Evolutionary conservation across 2,888 invertebrate genomes (phyloP).

Genomic region (Endotricha flammealis): DNA sequence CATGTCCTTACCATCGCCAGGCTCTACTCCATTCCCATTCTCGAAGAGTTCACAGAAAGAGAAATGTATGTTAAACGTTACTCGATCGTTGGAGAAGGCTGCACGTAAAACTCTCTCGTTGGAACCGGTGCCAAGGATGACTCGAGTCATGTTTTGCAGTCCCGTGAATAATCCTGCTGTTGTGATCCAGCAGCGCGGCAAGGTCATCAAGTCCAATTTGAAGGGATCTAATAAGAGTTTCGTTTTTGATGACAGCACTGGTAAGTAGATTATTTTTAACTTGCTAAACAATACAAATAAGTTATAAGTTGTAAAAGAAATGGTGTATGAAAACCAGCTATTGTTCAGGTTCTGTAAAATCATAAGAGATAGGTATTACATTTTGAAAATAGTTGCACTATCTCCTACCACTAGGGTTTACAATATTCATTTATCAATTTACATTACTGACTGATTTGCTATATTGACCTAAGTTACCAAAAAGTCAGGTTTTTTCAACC

Average conservation of each 20-base stretch:
- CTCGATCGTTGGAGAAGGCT: constrained; percentile 57
- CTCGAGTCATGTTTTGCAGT: constrained; percentile 69
- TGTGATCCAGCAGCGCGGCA: constrained; percentile 43
- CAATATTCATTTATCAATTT: too few relatives aligned
- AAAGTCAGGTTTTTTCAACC: too few relatives aligned
- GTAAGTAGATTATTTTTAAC: constrained; percentile 46
- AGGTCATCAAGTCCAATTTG: constrained; percentile 66
- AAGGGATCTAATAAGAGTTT: constrained; percentile 73
- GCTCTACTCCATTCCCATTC: constrained; percentile 53
- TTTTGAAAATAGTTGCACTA: too few relatives aligned
- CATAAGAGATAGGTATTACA: too few relatives aligned
- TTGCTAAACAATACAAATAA: too few relatives aligned
- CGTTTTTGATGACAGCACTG: constrained; percentile 53
- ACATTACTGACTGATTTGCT: too few relatives aligned
- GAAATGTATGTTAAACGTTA: constrained; percentile 47
- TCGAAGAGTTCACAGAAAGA: constrained; percentile 37
- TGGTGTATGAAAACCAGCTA: too few relatives aligned
- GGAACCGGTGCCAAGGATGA: constrained; percentile 34
- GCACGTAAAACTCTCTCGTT: constrained; percentile 25
- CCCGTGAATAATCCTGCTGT: constrained; percentile 46
- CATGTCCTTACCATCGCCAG: constrained; percentile 47
- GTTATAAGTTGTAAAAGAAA: too few relatives aligned
- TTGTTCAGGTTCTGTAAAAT: too few relatives aligned
- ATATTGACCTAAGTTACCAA: too few relatives aligned
- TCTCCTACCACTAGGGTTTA: too few relatives aligned